These are phyloP conservation scores for Anguilla pacifica DNA, from an alignment of 2,797 vertebrate genomes.

Conservation along the genomic window DNA sequence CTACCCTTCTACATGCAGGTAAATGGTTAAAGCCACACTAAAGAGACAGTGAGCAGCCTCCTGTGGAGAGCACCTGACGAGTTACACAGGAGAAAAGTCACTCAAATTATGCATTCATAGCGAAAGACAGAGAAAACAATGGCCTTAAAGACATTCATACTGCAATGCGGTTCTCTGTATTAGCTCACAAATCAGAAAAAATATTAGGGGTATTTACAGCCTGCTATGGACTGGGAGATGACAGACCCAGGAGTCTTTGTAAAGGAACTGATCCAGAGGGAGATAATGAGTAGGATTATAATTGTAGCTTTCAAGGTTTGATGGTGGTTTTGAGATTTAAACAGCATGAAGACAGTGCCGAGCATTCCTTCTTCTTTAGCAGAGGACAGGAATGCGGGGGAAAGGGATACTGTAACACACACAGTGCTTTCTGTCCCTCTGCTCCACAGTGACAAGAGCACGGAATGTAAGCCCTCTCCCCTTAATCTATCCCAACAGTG, in stretches of 20 bases:
- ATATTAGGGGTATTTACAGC: background rate
- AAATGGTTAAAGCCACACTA: background rate
- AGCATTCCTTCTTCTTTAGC: background rate
- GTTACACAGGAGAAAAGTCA: background rate
- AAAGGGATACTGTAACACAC: background rate
- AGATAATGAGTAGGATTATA: constrained; percentile 9
- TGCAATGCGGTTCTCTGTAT: background rate
- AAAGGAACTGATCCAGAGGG: background rate
- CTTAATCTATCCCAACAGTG: background rate
- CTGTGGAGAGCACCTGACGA: background rate
- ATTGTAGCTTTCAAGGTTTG: constrained; percentile 27
- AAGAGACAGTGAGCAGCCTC: background rate
- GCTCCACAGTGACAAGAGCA: background rate
- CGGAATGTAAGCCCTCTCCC: background rate
- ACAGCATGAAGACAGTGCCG: background rate
- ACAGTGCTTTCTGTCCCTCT: background rate
- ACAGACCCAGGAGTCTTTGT: constrained; percentile 4
- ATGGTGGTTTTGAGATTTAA: background rate
- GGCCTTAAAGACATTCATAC: background rate
- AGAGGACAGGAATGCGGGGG: background rate
- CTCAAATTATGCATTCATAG: background rate
- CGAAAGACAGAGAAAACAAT: background rate
- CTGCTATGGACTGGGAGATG: background rate
- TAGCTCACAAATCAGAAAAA: background rate
- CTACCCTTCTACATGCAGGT: background rate